Percentiles rank a stretch among this genome's conserved stretches.
Conservation (phyloP, 2,888 invertebrate genomes). For the Congeria kusceri region DNA sequence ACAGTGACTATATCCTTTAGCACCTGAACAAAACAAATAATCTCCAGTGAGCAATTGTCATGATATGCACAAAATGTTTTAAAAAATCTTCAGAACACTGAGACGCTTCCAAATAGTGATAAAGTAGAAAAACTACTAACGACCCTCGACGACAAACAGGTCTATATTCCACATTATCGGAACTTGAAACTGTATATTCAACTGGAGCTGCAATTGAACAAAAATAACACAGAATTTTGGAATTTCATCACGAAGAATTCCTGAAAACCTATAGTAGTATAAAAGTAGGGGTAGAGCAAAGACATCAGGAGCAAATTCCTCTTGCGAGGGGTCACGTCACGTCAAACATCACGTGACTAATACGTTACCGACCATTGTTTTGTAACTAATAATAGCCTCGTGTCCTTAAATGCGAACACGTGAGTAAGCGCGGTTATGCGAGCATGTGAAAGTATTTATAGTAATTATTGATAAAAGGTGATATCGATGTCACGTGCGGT, state of each 20-base stretch:
- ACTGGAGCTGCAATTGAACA: constrained; percentile 70
- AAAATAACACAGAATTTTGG: constrained; percentile 76
- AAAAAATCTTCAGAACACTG: constrained; percentile 34
- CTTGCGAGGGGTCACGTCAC: too few species aligned
- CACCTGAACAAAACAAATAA: constrained; percentile 47
- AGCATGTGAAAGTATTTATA: too few species aligned
- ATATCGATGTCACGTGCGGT: too few species aligned
- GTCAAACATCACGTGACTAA: too few species aligned
- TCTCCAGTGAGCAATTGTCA: constrained; percentile 38
- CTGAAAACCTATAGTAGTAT: too few species aligned
- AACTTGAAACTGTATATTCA: constrained; percentile 78
- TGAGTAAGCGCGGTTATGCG: too few species aligned
- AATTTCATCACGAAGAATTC: constrained; percentile 79
- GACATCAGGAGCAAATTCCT: too few species aligned
- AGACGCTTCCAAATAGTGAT: constrained; percentile 30
- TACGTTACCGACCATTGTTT: too few species aligned
- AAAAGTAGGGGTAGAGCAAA: too few species aligned
- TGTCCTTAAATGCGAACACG: too few species aligned
- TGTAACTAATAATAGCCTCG: too few species aligned
- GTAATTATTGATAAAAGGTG: too few species aligned
- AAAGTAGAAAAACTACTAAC: constrained; percentile 66
- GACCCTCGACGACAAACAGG: constrained; percentile 62
- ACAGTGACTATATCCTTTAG: constrained; percentile 79
- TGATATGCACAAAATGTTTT: constrained; percentile 38
- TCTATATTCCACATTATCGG: constrained; percentile 81